Evolutionary conservation across 30 jellyfish, hydroid and myxozoan species (phyloP).

Genomic region (Chironex yamaguchii): DNA sequence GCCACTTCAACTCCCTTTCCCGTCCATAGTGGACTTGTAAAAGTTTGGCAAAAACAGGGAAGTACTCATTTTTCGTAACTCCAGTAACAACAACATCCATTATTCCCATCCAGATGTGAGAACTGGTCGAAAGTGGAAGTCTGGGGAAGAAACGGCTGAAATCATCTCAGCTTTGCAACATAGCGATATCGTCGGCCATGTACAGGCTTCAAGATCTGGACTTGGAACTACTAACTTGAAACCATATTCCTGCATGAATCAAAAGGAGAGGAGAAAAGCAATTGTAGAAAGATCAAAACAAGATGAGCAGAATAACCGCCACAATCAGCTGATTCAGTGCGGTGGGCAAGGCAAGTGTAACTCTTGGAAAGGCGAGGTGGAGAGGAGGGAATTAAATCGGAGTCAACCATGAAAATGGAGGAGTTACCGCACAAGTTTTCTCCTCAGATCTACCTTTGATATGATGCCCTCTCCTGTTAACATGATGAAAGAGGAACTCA

Average conservation of each 20-base stretch:
- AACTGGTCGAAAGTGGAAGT: no score
- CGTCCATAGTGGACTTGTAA: not conserved
- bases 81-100: no score
- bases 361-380: not conserved
- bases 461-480: not conserved
- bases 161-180: not conserved
- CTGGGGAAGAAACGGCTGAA: not conserved
- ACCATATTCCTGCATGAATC: not conserved
- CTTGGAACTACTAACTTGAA: not conserved
- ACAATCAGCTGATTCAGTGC: not conserved
- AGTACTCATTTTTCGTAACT: not conserved
- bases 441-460: not conserved
- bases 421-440: not conserved
- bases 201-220: not conserved
- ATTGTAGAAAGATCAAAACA: not conserved
- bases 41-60: not conserved
- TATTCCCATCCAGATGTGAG: no score
- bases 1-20: not conserved
- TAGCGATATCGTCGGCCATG: not conserved
- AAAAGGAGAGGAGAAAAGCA: not conserved
- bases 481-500: not conserved
- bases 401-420: not conserved
- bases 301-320: not conserved
- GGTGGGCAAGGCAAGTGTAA: not conserved
- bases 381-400: not conserved